Conservation (phyloP, 2,888 invertebrate genomes). For the Ganaspis brasiliensis region DNA sequence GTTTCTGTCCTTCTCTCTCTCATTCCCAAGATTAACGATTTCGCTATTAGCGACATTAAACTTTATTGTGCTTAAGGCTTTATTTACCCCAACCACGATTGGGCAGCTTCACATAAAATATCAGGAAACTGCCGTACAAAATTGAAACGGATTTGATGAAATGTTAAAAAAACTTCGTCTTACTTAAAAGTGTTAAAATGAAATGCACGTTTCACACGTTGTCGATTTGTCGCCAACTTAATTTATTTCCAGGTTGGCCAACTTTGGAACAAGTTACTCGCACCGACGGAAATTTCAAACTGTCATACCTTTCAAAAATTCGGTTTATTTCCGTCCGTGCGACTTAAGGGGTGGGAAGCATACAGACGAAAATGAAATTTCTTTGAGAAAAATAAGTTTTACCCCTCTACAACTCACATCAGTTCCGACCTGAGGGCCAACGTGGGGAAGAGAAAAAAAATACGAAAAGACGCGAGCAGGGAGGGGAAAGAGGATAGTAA, state of each 20-base stretch:
- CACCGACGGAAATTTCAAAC: conserved; percentile 32
- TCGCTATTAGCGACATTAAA: too few relatives aligned
- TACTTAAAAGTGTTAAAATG: neutral
- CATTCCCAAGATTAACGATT: too few relatives aligned
- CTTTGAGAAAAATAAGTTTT: conserved; percentile 61
- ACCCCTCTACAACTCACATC: conserved; percentile 44
- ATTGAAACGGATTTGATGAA: neutral
- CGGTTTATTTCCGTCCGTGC: neutral
- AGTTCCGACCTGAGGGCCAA: conserved; percentile 43
- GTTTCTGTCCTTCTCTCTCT: too few relatives aligned
- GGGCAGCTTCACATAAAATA: too few relatives aligned
- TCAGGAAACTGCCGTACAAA: neutral
- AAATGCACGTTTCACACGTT: conserved; percentile 36
- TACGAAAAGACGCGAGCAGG: neutral
- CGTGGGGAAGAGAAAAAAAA: conserved; percentile 34
- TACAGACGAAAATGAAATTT: conserved; percentile 54
- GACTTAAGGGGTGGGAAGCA: conserved; percentile 6
- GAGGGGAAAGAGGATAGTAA: neutral
- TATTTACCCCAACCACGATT: too few relatives aligned
- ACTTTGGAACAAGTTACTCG: conserved; percentile 27
- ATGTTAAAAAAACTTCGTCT: neutral
- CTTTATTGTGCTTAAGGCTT: too few relatives aligned
- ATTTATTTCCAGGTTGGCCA: conserved; percentile 15
- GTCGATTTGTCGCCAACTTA: conserved; percentile 26
- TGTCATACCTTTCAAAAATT: conserved; percentile 15